Evolutionary conservation across 2,113 vertebrate species (phyloP), one percentile per base, ranked within the genome.

Genomic region (Euleptes europaea): DNA sequence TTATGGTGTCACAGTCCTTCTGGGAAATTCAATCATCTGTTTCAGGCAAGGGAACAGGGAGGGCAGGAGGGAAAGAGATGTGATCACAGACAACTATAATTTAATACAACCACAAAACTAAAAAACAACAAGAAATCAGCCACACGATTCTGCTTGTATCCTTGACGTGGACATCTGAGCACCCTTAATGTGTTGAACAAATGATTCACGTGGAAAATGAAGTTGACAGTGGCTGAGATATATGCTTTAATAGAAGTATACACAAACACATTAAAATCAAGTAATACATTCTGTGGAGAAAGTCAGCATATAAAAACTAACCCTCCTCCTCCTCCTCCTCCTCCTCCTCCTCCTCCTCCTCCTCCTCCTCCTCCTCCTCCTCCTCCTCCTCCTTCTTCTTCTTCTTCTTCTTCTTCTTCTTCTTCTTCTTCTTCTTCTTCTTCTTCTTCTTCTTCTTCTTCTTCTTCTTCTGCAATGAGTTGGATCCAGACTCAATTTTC

Each of bases 41-140:
- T 93, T 92, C 66, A 88, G 8, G 82, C 71, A 92, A 14, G 70
- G 83, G 81, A 90, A 87, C 19, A 90, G 90, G 86, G 23, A 57
- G 23, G 57, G 7, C 15, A 67, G 3, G 26, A 74, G 73, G 92
- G 60, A 70, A 63, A 71, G 5, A 9, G 31, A 75, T 57, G 86
- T 33, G 0, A 33, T 26, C 4, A 75, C 81, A 88, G 23, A 0
- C 66, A 71, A 12, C 5, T 1, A 69, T 0, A 82, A 15, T 84
- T 75, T 23, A 26, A 15, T 82, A 4, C 13, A 21, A 5, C 3
- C 26, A 10, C 26, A 10, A 28, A 28, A 63, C 60, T 9, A 11
- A 54, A 54, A 10, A 76, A 77, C 19, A 67, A 67, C 19, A 67
- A 67, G 80, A 84, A 84, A 88, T n/a, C n/a, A 71, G 65, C 26